Evolutionary conservation across 2,797 vertebrate genomes (phyloP), one percentile per base, ranked within the genome.

Genomic region (Brachyalestes nurse): DNA sequence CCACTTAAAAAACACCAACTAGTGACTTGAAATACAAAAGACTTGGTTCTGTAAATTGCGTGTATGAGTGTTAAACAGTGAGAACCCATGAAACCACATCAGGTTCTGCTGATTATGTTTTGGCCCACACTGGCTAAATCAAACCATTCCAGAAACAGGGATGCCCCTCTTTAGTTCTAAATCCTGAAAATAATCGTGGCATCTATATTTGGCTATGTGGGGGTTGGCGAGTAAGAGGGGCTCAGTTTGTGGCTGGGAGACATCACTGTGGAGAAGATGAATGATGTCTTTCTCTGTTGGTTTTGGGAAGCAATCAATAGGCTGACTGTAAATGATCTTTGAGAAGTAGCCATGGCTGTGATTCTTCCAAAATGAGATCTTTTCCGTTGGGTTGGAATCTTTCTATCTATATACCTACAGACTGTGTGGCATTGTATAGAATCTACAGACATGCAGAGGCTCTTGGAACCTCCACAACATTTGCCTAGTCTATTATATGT

Each of bases 251-350:
- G 93, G 93, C 92, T 85, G 85, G 72, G 87, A 79, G 78, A 66
- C 85, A 74, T 87, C 87, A 84, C 86, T 82, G 82, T 83, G 85
- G 74, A 34, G 61, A 83, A 89, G 90, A 94, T 93, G 90, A 88
- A 92, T 92, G 86, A 88, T 87, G 82, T 66, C 83, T 88, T 89
- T 85, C 88, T 85, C 82, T 93, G 91, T 93, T 93, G 88, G 85
- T 93, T 81, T 93, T 94, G 92, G 91, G 90, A 87, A 88, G 89
- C 90, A 91, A 93, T 93, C 91, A 91, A 90, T 90, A 91, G 84
- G 58, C 76, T 75, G 80, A 80, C 85, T 86, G 82, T 88, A 88
- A 87, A 86, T 85, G 62, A 84, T 84, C 78, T 82, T 82, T 84
- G 76, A 78, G 72, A 80, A 83, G 53, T 55, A 73, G 34, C 28